Evolutionary conservation across 2,888 invertebrate species (phyloP).

Genomic region (Thereva nobilitata): DNA sequence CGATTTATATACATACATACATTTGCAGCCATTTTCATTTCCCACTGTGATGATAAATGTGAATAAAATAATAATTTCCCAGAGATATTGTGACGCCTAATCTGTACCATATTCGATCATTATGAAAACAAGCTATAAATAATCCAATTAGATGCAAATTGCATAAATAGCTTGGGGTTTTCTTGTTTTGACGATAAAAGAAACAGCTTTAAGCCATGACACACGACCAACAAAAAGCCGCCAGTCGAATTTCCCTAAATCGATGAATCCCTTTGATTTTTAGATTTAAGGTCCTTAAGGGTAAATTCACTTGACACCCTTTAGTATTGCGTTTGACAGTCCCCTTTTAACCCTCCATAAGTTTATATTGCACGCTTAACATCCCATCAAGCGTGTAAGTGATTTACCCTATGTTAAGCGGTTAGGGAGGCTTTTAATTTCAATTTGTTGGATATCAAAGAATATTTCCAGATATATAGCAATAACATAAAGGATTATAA

Average conservation of each 20-base stretch:
- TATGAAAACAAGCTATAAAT: too few species aligned
- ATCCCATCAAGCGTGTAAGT: slow-evolving; percentile 20
- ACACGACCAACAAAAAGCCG: slow-evolving; percentile 17
- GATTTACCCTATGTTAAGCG: slow-evolving; percentile 9
- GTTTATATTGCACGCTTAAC: slow-evolving; percentile 19
- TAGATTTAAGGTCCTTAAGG: slow-evolving; percentile 36
- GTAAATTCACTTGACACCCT: slow-evolving; percentile 41
- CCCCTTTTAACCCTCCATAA: slow-evolving; percentile 25
- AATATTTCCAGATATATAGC: neutral
- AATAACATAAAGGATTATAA: neutral
- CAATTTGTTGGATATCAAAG: neutral
- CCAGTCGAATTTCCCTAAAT: slow-evolving; percentile 7
- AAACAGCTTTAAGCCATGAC: slow-evolving; percentile 14
- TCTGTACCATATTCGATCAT: too few species aligned
- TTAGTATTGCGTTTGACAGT: slow-evolving; percentile 31
- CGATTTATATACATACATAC: too few species aligned
- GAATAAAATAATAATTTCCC: too few species aligned
- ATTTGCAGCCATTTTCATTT: too few species aligned
- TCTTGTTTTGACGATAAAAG: slow-evolving; percentile 6
- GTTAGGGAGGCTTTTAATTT: neutral
- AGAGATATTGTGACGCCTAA: too few species aligned
- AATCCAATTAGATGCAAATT: neutral
- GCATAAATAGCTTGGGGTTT: slow-evolving; percentile 15
- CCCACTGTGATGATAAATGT: too few species aligned
- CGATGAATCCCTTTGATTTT: slow-evolving; percentile 21